These are phyloP conservation scores for Strix uralensis DNA, from an alignment of 2,113 vertebrate genomes.

Conservation along the genomic window DNA sequence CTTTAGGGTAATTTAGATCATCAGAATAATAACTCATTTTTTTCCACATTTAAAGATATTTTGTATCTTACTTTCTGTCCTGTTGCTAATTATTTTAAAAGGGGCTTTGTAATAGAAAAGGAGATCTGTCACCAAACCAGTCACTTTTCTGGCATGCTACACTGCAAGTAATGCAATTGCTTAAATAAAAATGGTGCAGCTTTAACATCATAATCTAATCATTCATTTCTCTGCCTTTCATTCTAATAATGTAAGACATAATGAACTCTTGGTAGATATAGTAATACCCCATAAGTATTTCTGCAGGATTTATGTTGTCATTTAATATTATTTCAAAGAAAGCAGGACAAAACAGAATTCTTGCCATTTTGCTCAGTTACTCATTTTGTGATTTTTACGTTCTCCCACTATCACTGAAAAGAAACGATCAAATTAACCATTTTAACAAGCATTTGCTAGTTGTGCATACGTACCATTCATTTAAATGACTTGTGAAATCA, in stretches of 20 bases:
- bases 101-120: background rate
- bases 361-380: background rate
- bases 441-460: slow-evolving; percentile 55
- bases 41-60: background rate
- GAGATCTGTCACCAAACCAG: background rate
- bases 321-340: slow-evolving; percentile 51
- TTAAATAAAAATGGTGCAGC: slow-evolving; percentile 41
- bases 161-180: background rate
- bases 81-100: slow-evolving; percentile 32
- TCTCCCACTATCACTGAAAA: slow-evolving; percentile 13
- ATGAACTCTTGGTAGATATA: slow-evolving; percentile 25
- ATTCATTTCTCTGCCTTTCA: slow-evolving; percentile 38
- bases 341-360: slow-evolving; percentile 9
- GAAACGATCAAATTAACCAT: slow-evolving; percentile 44
- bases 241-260: slow-evolving; percentile 28
- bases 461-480: slow-evolving; percentile 18
- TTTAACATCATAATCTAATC: slow-evolving; percentile 33
- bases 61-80: background rate
- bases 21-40: background rate
- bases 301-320: slow-evolving; percentile 36
- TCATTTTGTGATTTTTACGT: background rate
- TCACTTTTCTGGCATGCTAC: slow-evolving; percentile 11
- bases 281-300: slow-evolving; percentile 1
- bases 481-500: slow-evolving; percentile 60
- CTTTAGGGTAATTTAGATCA: background rate